Evolutionary conservation across 2,113 vertebrate species (phyloP).

Genomic region (Gallinago undulata): DNA sequence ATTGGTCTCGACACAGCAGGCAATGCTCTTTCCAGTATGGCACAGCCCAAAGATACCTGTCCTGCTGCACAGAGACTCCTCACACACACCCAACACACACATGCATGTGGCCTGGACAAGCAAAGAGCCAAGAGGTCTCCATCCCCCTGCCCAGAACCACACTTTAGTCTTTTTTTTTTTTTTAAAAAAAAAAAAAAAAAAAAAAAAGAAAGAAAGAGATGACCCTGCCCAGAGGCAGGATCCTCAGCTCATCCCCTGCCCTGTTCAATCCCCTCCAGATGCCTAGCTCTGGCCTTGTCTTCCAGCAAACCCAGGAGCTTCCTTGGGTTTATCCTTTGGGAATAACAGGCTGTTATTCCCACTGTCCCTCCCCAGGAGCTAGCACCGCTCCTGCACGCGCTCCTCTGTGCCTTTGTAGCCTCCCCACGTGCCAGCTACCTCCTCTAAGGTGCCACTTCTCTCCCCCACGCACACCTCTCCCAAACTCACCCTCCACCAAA

Average conservation of each 20-base stretch:
- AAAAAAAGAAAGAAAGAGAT: too few relatives aligned
- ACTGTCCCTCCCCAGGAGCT: not conserved
- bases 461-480: rapidly evolving
- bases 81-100: rapidly evolving
- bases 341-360: not conserved
- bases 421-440: not conserved
- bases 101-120: not conserved
- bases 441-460: not conserved
- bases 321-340: not conserved
- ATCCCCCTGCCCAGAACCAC: not conserved
- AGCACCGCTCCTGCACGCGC: not conserved
- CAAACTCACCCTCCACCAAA: not conserved
- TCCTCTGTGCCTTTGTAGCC: too few relatives aligned
- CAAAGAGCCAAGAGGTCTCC: rapidly evolving
- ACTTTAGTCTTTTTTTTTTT: not conserved
- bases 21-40: rapidly evolving
- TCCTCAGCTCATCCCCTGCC: too few relatives aligned
- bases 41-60: not conserved
- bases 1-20: not conserved
- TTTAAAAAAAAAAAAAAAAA: too few relatives aligned
- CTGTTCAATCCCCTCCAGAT: not conserved
- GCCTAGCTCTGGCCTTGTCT: not conserved
- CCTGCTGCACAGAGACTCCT: not conserved
- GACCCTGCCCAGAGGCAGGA: not conserved
- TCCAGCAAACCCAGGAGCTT: not conserved